Evolutionary conservation across 1,140 invertebrate species (phyloP), one percentile per base, ranked within the genome.

Genomic region (Colletes gigas): DNA sequence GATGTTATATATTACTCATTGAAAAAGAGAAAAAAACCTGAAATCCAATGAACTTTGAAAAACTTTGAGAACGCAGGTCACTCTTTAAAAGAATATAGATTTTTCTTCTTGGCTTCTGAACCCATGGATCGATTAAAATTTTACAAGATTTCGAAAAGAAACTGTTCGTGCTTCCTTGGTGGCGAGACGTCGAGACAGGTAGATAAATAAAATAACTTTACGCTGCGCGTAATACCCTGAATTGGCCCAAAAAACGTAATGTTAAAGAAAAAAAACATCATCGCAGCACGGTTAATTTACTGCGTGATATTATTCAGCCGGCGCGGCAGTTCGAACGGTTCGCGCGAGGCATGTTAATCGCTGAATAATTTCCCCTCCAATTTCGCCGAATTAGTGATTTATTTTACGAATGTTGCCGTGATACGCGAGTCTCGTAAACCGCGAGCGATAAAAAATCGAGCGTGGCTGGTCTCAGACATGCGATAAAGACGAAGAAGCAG

Each of bases 331-430:
- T 60, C 75, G 44, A 52, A 69, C 75, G 75, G 60, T 77, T 77
- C 75, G 75, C 66, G 55, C 66, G 66, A 70, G 55, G 55, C 47
- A 47, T 21, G 75, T 69, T 77, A 77, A 77, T 70, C 66, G 66
- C 21, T 19, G 47, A 77, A 77, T 68, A 77, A 77, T 77, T 77
- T 77, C 55, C 9, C 75, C n/a, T 47, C 54, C 75, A 69, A 77
- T 77, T 77, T 77, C 75, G 75, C 12, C 19, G 75, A 69, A 77
- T 77, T 70, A 70, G 75, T 77, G 69, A 77, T 77, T 77, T 77
- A 77, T 77, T 77, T 77, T 77, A 77, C 55, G 69, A 14, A 44
- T 55, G 67, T 70, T 19, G 17, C 8, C n/a, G 66, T 52, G 75
- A 77, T 70, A 69, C 75, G 55, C 44, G 54, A 19, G 3, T 55